Evolutionary conservation across 2,888 invertebrate genomes (phyloP).

Genomic region (Pristionchus fissidentatus): DNA sequence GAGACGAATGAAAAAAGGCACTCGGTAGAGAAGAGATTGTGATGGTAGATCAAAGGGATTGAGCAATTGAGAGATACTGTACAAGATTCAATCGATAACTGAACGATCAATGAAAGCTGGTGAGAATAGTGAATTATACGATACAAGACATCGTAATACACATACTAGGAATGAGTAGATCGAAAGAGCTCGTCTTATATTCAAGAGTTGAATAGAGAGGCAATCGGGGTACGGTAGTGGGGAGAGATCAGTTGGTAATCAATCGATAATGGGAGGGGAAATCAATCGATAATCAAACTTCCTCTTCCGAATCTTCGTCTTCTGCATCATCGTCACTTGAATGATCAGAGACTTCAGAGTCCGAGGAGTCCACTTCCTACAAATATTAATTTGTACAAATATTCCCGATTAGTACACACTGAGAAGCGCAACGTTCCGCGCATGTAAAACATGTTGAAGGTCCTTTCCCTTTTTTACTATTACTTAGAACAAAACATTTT

Average conservation of each 20-base stretch:
- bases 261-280: background rate
- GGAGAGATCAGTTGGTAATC: too few species aligned
- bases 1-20: constrained; percentile 19
- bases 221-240: background rate
- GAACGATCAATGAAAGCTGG: too few species aligned
- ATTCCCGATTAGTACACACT: background rate
- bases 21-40: constrained; percentile 5
- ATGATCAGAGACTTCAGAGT: constrained; percentile 30
- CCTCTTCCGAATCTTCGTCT: constrained; percentile 45
- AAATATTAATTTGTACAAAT: background rate
- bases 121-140: constrained; percentile 3
- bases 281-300: constrained; percentile 25
- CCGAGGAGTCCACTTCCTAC: constrained; percentile 28
- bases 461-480: background rate
- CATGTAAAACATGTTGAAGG: too few species aligned
- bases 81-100: too few species aligned
- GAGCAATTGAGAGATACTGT: constrained; percentile 28
- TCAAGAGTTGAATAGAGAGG: background rate
- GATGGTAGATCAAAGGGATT: background rate
- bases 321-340: constrained; percentile 33
- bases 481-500: background rate
- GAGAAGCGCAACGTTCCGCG: background rate
- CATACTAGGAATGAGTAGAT: constrained; percentile 11
- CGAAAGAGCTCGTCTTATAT: background rate
- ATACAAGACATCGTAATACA: constrained; percentile 1